A percentile compares a stretch with the other conserved stretches of the same genome.
Evolutionary conservation across 2,888 invertebrate species (phyloP).

Genomic region (Monochamus alternatus): DNA sequence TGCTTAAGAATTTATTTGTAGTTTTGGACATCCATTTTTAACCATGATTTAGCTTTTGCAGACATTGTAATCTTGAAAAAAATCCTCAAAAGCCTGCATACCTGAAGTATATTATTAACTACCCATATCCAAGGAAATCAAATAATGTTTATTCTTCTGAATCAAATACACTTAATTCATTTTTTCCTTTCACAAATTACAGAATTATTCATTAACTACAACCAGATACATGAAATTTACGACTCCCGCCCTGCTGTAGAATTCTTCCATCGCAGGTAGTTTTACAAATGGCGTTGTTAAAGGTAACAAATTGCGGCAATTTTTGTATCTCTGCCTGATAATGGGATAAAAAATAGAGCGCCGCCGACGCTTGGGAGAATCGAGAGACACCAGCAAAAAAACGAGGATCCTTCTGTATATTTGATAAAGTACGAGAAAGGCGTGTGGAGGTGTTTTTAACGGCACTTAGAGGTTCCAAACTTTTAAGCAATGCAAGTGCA

Average conservation of each 20-base stretch:
- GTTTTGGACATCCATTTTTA: no score
- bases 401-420: constrained; percentile 14
- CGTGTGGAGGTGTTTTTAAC: constrained; percentile 19
- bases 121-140: no score
- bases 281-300: constrained; percentile 12
- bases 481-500: no score
- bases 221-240: neutral
- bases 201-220: no score
- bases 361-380: constrained; percentile 1
- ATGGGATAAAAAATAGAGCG: constrained; percentile 19
- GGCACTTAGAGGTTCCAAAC: neutral
- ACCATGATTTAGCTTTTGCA: no score
- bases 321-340: constrained; percentile 7
- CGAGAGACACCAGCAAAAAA: constrained; percentile 5
- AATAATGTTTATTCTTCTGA: no score
- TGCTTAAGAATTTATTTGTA: no score
- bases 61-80: no score
- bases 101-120: no score
- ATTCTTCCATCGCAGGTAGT: neutral
- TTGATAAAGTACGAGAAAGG: constrained; percentile 20
- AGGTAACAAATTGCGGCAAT: constrained; percentile 19
- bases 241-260: neutral
- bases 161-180: no score
- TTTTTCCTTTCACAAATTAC: neutral
- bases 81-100: no score